Conservation (phyloP, 1,140 invertebrate species). For the Bombus polaris region DNA sequence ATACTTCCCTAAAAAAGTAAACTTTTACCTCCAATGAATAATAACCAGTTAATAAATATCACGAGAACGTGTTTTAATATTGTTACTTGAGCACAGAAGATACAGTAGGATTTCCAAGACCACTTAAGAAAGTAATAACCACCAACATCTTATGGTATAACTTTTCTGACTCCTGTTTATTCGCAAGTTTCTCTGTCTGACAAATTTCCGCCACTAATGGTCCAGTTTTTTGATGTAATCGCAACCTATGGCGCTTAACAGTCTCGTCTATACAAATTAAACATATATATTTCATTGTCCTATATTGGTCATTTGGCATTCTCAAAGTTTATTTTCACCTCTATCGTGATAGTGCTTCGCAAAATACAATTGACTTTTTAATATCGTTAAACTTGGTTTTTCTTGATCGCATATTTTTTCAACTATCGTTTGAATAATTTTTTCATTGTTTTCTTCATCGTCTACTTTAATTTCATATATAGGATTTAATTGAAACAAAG, state of each 20-base stretch:
- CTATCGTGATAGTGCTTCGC: conserved; percentile 86
- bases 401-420: conserved; percentile 74
- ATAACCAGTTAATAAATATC: neutral
- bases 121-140: conserved; percentile 85
- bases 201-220: conserved; percentile 85
- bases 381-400: conserved; percentile 79
- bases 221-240: conserved; percentile 80
- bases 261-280: conserved; percentile 77
- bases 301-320: too few relatives aligned
- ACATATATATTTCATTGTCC: too few relatives aligned
- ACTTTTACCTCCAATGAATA: neutral
- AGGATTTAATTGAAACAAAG: conserved; percentile 68
- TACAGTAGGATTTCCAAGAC: conserved; percentile 85
- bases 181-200: conserved; percentile 77
- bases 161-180: conserved; percentile 81
- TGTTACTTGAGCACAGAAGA: conserved; percentile 82
- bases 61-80: neutral
- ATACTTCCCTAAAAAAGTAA: conserved; percentile 80
- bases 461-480: conserved; percentile 57
- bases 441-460: conserved; percentile 46
- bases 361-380: conserved; percentile 89
- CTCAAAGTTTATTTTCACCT: conserved; percentile 66
- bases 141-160: conserved; percentile 86
- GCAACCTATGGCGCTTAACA: conserved; percentile 82
- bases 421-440: conserved; percentile 51